Conservation (phyloP, 2,797 vertebrate genomes). For the Anisognathus igniventris region DNA sequence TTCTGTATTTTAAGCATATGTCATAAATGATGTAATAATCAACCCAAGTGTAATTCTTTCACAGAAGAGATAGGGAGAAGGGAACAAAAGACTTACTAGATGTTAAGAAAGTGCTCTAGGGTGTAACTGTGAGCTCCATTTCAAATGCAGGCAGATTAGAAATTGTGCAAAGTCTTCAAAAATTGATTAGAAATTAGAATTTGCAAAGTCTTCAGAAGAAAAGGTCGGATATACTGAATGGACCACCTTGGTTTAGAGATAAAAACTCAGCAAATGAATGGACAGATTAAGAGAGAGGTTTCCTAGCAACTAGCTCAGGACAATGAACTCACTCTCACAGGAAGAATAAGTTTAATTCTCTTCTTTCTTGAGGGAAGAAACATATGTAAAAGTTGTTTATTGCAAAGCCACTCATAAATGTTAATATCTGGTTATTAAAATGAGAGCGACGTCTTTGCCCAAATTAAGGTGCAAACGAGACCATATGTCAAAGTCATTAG, state of each 20-base stretch:
- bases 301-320: conserved; percentile 34
- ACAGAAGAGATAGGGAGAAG: not conserved
- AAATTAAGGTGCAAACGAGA: not conserved
- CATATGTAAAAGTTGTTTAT: not conserved
- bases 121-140: not conserved
- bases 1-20: not conserved
- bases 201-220: not conserved
- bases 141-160: not conserved
- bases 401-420: not conserved
- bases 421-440: not conserved
- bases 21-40: not conserved
- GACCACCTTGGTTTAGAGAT: not conserved
- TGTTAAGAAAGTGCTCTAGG: not conserved
- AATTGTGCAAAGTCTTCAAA: not conserved
- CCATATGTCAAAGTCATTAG: not conserved
- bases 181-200: not conserved
- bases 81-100: not conserved
- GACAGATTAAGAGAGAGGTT: not conserved
- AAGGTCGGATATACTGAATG: not conserved
- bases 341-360: not conserved
- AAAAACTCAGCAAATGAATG: not conserved
- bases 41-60: not conserved
- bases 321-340: not conserved
- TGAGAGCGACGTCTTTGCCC: not conserved
- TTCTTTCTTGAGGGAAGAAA: not conserved